Evolutionary conservation across 30 jellyfish, hydroid and myxozoan species (phyloP), one percentile per base, ranked within the genome.

Genomic region (Clytia hemisphaerica): DNA sequence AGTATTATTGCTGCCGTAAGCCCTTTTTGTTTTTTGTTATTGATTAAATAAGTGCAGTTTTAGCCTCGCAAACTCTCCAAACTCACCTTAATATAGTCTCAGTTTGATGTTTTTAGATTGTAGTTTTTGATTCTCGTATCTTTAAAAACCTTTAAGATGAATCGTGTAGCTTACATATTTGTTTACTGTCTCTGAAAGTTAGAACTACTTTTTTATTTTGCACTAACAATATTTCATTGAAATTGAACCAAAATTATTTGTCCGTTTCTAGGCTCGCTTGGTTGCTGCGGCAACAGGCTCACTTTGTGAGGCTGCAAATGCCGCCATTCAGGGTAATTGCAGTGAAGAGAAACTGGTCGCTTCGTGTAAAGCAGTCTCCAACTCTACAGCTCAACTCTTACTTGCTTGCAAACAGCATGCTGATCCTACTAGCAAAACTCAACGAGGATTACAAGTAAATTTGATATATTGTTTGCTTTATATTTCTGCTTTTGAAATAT

Each of bases 261-360:
- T 33, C 45, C 19, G 25, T 24, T 45, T 36, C 25, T 72, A 89
- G 98, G 99, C 99, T 10, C 77, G 95, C 10, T 71, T 92, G 81
- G 99, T 92, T 6, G 99, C 99, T 28, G 96, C 95, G 4, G 96
- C 96, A 2, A 92, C 99, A 0, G 96, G 95, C 50, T 74, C 93
- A 59, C 93, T 92, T 72, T 92, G 99, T 78, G 99, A 92, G 50
- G 99, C 96, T 72, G 99, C 99, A 42, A 92, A 92, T 77, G 96
- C 96, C n/a, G 99, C 96, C 14, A 97, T 92, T 27, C 95, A 92
- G 61, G 99, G 99, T 2, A 76, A 92, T 42, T 96, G 95, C 26
- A 83, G 95, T 60, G 99, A 92, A 75, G 99, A 92, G 83, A 83
- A 84, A 61, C 77, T 92, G 33, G 94, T 92, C 44, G 99, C 96